Base-by-base conservation (phyloP, 1,140 invertebrate genomes). In the Drosophila saltans region DNA sequence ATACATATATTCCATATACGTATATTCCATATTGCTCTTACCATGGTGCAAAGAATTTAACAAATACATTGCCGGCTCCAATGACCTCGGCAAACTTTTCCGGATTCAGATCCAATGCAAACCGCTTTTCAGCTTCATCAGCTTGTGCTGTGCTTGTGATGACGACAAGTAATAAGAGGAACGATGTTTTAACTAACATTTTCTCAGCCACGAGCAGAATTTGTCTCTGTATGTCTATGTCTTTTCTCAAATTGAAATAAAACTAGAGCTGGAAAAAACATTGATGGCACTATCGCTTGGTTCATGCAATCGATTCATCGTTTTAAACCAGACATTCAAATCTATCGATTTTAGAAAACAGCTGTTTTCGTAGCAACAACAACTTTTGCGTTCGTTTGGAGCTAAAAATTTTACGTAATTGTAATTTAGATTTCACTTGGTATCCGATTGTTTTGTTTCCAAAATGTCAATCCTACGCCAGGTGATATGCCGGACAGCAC, bases 21-120 rank as follows among this genome's bases (percentile, higher is more conserved):
- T 40, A 39, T 40, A 10, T 11, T 2, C 0, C n/a, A 58, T 4
- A 33, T 30, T 33, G 43, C 30, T 91, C 92, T 93, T 92, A 95
- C 96, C 96, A 96, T 8, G 96, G 96, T n/a, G 96, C 96, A 91
- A 95, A 96, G 86, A 96, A 97, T 91, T 96, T 96, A 4, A 96
- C 94, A 82, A 97, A 96, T 1, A 94, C 94, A 41, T 95, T 88
- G 43, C 95, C 95, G 74, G 93, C 93, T 40, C 94, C 92, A 21
- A 97, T 94, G 68, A 93, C 93, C 48, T 95, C 91, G 56, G 95
- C 93, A 80, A 97, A 97, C 69, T 92, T 95, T 2, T 95, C 94
- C 26, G 94, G 75, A 66, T 79, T 57, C 58, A 89, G 33, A 33
- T 89, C 84, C 24, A 89, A 65, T 10, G 84, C 69, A 30, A 84